A percentile compares a stretch with the other conserved stretches of the same genome.
Evolutionary conservation across 2,888 invertebrate species (phyloP).

Genomic region (Phyllotreta cruciferae): DNA sequence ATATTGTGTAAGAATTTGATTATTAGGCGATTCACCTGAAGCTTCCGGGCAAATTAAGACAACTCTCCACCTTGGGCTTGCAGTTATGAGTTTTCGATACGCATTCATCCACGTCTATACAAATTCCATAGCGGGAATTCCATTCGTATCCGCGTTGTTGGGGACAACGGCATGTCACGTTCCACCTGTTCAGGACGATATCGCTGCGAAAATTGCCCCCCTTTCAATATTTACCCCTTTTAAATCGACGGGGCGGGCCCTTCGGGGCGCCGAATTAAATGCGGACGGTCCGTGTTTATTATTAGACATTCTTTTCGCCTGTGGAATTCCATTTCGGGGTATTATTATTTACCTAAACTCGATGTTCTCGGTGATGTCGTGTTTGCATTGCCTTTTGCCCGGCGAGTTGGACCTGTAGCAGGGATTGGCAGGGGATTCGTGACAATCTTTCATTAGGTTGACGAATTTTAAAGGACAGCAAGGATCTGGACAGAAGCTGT

Average conservation of each 20-base stretch:
- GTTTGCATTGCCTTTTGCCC: slow-evolving; percentile 48
- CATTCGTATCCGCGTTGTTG: slow-evolving; percentile 62
- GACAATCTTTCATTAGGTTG: slow-evolving; percentile 59
- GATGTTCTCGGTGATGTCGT: slow-evolving; percentile 50
- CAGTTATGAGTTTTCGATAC: slow-evolving; percentile 57
- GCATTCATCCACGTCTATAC: slow-evolving; percentile 71
- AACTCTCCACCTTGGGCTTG: slow-evolving; percentile 60
- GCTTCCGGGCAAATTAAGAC: slow-evolving; percentile 66
- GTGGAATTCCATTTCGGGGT: neutral
- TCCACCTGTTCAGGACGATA: slow-evolving; percentile 66
- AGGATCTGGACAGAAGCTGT: slow-evolving; percentile 71
- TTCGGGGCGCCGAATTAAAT: neutral
- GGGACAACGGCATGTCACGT: slow-evolving; percentile 66
- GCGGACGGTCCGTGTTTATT: too few species aligned
- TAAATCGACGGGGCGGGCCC: neutral
- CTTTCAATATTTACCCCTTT: slow-evolving; percentile 25
- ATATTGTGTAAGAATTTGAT: neutral
- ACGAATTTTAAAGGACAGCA: slow-evolving; percentile 67
- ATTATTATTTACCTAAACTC: slow-evolving; percentile 49
- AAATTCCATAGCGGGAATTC: slow-evolving; percentile 68
- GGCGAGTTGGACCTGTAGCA: slow-evolving; percentile 61
- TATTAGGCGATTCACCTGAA: slow-evolving; percentile 46
- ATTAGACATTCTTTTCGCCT: neutral
- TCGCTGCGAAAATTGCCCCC: slow-evolving; percentile 47
- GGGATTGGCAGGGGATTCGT: slow-evolving; percentile 61